Base-by-base conservation (phyloP, 1,140 invertebrate species). In the Meloidogyne hapla region DNA sequence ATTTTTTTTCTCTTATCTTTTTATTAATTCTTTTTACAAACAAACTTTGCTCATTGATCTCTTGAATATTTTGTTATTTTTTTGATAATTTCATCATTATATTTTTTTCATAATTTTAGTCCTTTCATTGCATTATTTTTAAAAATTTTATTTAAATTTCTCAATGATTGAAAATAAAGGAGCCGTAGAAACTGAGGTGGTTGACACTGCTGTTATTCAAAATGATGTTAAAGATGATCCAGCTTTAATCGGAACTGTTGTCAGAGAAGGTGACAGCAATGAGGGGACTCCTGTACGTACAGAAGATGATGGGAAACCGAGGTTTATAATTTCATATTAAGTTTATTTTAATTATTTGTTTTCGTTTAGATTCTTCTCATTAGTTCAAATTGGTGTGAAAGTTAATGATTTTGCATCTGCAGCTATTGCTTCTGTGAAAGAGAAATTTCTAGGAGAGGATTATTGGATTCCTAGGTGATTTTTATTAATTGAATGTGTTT, bases 391-490 rank as follows among this genome's bases (percentile, higher is more conserved):
- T 8, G 21, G n/a, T 0, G 69, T 70, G 1, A 70, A 70, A 63
- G 56, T 72, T n/a, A 72, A 63, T 6, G 70, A 73, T 12, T 61
- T 73, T 61, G 61, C 56, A 64, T 61, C 71, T 33, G 38, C 48
- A 18, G 71, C 56, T 0, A 73, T 56, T 8, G 48, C 48, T 56
- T 56, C 48, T 56, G 48, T 56, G 6, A 56, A 73, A 33, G 71
- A 73, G 3, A 61, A 64, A 18, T 61, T 73, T 15, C 64, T 73
- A n/a, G 71, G 71, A 0, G 71, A 73, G n/a, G 71, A 73, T 33
- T 73, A 63, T 12, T 73, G 71, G 71, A 73, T 73, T 18, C 71
- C 71, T 25, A 73, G 56, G 71, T 73, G 38, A 21, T 56, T 26
- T 25, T 33, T 5, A 67, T 63, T 23, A 63, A 63, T 23, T 6